phyloP scores from a whole-genome alignment of 92 coral and sea anemone species.

The Isaurus tuberculatus region DNA sequence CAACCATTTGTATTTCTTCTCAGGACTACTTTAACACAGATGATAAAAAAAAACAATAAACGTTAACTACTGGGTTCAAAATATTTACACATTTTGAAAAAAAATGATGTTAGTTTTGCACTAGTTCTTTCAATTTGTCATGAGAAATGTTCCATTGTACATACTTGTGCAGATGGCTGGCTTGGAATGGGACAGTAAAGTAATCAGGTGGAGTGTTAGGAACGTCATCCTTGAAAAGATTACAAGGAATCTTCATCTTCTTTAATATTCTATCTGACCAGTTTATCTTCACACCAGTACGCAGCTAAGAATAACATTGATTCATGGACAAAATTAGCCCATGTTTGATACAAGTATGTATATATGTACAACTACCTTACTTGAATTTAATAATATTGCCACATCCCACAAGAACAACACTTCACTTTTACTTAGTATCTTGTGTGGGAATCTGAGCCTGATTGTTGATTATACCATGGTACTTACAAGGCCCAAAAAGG shows the following conservation, averaged over 20 bases:
- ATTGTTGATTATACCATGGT: too few relatives aligned
- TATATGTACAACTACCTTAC: too few relatives aligned
- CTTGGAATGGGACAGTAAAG: constrained; percentile 90
- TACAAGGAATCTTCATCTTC: constrained; percentile 76
- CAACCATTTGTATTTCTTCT: too few relatives aligned
- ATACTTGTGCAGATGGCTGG: constrained; percentile 91
- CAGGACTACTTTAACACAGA: too few relatives aligned
- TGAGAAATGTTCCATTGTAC: not conserved
- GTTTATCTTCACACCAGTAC: constrained; percentile 77
- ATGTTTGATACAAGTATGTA: too few relatives aligned
- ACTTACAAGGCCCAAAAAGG: too few relatives aligned
- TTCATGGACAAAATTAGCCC: not conserved
- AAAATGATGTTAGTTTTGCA: not conserved
- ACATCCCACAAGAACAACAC: too few relatives aligned
- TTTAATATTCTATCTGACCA: constrained; percentile 91
- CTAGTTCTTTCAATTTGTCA: not conserved
- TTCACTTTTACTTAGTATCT: too few relatives aligned
- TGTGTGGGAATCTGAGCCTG: too few relatives aligned
- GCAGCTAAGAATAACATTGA: constrained; percentile 47
- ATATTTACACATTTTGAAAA: not conserved
- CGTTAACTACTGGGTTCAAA: too few relatives aligned
- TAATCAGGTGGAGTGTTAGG: constrained; percentile 92
- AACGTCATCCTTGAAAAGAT: constrained; percentile 89
- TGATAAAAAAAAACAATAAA: too few relatives aligned
- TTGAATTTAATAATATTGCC: too few relatives aligned